A percentile compares a stretch with the other conserved stretches of the same genome.
phyloP scores from a whole-genome alignment of 2,113 vertebrate species.

The Gymnocephalus cernua region DNA sequence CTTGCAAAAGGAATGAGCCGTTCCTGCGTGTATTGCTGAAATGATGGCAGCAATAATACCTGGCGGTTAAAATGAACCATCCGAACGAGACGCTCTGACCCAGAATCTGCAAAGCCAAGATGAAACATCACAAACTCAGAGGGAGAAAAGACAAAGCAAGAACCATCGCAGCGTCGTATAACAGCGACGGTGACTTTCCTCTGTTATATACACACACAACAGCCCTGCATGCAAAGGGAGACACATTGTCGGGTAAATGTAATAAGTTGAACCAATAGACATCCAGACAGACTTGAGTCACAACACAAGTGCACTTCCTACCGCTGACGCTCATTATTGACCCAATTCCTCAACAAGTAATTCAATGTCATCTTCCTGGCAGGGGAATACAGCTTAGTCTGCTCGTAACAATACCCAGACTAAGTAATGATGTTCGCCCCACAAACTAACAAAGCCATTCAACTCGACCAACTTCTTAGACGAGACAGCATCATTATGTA shows the following conservation, averaged over 20 bases:
- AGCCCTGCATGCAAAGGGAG: not conserved
- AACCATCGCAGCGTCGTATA: not conserved
- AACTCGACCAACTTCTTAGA: constrained; percentile 61
- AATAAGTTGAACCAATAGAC: constrained; percentile 11
- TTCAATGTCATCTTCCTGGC: constrained; percentile 75
- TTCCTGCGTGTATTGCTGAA: constrained; percentile 53
- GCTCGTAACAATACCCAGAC: constrained; percentile 72
- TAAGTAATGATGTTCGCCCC: constrained; percentile 75
- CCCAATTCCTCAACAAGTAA: constrained; percentile 75
- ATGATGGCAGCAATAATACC: constrained; percentile 49
- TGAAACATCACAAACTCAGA: constrained; percentile 12
- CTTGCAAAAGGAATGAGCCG: constrained; percentile 57
- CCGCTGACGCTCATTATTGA: constrained; percentile 64
- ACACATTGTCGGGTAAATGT: constrained; percentile 16
- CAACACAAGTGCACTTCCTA: constrained; percentile 25
- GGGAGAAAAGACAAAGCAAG: constrained; percentile 1
- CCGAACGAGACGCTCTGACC: constrained; percentile 44
- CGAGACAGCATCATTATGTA: constrained; percentile 60
- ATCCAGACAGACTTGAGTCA: constrained; percentile 13
- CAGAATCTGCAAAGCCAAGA: constrained; percentile 49
- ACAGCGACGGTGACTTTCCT: not conserved
- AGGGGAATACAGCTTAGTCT: constrained; percentile 76
- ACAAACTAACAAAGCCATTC: constrained; percentile 71
- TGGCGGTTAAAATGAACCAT: constrained; percentile 48
- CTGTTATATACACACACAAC: not conserved